Evolutionary conservation across 2,888 invertebrate genomes (phyloP), one percentile per base, ranked within the genome.

Genomic region (Amphipyra berbera): DNA sequence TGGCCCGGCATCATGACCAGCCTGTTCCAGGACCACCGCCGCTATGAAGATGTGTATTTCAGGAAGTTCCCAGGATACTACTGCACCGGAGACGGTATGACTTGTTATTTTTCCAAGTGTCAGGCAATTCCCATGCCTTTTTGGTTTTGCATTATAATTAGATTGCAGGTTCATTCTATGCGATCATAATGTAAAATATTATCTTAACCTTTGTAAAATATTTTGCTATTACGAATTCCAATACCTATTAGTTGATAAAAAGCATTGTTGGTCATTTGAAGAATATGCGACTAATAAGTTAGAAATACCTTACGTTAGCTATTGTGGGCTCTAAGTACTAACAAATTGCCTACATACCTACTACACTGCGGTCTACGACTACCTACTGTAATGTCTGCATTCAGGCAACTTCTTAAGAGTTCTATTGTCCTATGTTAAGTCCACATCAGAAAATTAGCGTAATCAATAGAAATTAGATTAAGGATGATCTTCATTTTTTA

Each of bases 1-100:
- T 99, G 99, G 99, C 99, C 99, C 0, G 99, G 99, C 76, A 98
- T 99, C 95, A 99, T 99, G 99, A 96, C 99, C 70, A 98, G 98
- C 0, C 96, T 99, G 30, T 99, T 96, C 90, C 98, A 97, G 54
- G 98, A 99, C 91, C 99, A 99, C 86, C 96, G 97, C 76, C 96
- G 98, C 78, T 99, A 97, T 89, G 97, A 98, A 90, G 96, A 96
- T 45, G 98, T 98, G 0, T 99, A 99, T 89, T 99, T 99, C 95
- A 97, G 97, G 58, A 98, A 98, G 91, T 99, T 99, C 90, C 98
- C 98, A 0, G 99, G 99, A 56, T 99, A 97, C 93, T 99, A 99
- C 90, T 98, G 98, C 91, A 99, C 99, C 53, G 99, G 99, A 49
- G 99, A 99, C 92, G 99, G 99, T 98, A 93, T 66, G 87, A 37